Percentiles rank a stretch among this genome's conserved stretches.
phyloP scores from a whole-genome alignment of 2,113 vertebrate genomes.

The Montifringilla adamsi region DNA sequence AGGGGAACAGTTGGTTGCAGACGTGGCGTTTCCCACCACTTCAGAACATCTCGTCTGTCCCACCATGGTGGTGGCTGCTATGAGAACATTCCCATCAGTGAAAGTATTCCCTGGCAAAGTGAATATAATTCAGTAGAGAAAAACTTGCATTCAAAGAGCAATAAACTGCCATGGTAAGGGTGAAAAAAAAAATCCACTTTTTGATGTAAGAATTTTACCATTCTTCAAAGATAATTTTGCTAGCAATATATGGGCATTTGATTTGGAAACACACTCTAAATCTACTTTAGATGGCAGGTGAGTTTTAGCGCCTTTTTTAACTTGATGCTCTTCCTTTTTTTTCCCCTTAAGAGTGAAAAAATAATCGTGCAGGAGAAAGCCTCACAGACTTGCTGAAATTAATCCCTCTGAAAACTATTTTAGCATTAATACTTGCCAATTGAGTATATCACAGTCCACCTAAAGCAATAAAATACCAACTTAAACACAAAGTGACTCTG shows the following conservation, averaged over 20 bases:
- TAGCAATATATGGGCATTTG: background rate
- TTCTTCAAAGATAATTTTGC: background rate
- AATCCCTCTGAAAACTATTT: constrained; percentile 28
- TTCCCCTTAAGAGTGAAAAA: background rate
- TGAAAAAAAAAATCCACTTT: background rate
- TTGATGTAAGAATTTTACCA: background rate
- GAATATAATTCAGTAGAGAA: background rate
- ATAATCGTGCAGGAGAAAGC: background rate
- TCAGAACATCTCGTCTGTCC: background rate
- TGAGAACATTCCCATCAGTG: background rate
- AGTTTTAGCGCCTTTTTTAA: background rate
- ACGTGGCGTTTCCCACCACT: constrained; percentile 11
- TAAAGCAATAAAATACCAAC: constrained; percentile 14
- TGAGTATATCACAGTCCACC: background rate
- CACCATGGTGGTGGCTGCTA: background rate
- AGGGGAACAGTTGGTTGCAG: background rate
- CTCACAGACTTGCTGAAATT: background rate
- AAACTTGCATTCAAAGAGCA: background rate
- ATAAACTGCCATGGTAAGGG: background rate
- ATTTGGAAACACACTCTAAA: background rate
- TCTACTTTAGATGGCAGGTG: background rate
- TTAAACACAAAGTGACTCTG: background rate
- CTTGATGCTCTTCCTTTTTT: background rate
- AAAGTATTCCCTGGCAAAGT: background rate
- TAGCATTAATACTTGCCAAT: background rate